Evolutionary conservation across 30 jellyfish, hydroid and myxozoan genomes (phyloP).

Genomic region (Chrysaora quinquecirrha): DNA sequence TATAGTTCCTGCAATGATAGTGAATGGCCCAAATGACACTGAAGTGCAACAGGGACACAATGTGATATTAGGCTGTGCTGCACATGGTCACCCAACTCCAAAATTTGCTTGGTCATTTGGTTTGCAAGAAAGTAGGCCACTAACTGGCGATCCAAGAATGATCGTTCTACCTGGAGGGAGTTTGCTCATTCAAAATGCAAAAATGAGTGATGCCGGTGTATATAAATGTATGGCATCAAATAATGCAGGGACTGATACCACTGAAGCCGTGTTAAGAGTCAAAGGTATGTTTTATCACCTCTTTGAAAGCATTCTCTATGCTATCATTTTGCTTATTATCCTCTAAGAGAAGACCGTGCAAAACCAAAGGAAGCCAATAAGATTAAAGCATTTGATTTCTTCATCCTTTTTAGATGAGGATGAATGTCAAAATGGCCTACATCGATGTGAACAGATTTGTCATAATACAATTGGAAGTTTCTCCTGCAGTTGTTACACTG

Average conservation of each 20-base stretch:
- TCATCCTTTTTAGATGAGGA: conserved; percentile 54
- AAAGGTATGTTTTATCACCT: conserved; percentile 39
- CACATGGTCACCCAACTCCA: conserved; percentile 92
- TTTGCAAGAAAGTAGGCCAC: conserved; percentile 20
- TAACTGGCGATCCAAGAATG: conserved; percentile 62
- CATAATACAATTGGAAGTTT: conserved; percentile 78
- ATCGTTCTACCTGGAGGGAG: conserved; percentile 88
- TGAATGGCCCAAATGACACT: conserved; percentile 44
- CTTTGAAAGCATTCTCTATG: neutral
- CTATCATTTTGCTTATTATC: no score
- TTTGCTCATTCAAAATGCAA: conserved; percentile 77
- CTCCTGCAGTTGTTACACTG: conserved; percentile 84
- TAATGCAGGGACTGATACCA: conserved; percentile 89
- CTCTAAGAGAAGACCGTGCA: no score
- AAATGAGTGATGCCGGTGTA: conserved; percentile 79
- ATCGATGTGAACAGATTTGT: conserved; percentile 83
- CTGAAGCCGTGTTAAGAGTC: conserved; percentile 70
- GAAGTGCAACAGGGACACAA: conserved; percentile 86
- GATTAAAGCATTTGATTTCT: no score
- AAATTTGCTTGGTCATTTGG: conserved; percentile 86
- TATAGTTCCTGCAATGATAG: conserved; percentile 91
- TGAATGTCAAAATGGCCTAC: conserved; percentile 69
- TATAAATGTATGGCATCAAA: conserved; percentile 89
- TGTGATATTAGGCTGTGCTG: conserved; percentile 73
- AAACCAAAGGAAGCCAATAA: no score